Evolutionary conservation across 2,113 vertebrate genomes (phyloP), one percentile per base, ranked within the genome.

Genomic region (Zosterops pallidus): DNA sequence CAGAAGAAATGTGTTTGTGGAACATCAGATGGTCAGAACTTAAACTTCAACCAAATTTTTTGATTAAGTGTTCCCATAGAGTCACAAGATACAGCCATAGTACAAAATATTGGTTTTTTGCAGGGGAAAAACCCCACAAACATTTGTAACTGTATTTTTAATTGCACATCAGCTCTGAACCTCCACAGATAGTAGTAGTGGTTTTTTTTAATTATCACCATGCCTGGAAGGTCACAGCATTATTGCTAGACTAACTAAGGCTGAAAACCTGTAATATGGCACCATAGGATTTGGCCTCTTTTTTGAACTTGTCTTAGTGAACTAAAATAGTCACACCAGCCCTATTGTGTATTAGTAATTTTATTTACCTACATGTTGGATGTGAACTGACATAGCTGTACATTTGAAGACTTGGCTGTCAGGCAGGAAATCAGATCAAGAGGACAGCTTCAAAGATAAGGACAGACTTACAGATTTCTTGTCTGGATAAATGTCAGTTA

Each of bases 71-170:
- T 41, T 83, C 22, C 6, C 23, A 55, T 2, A 14, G 20, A 76
- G 9, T 76, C 12, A 60, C 4, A 68, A 59, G 13, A 4, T 14
- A 18, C 5, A 63, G 7, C 4, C 69, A 42, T 44, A 37, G 23
- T 37, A 49, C 0, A 0, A 50, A 16, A 39, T 35, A 18, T 1
- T n/a, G 5, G 5, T 75, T 67, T 59, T 23, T 78, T 71, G 11
- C 22, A 19, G 31, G 12, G 12, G 16, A 19, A 67, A 53, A 47
- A 2, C 0, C 1, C 0, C 47, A 49, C 6, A 62, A 83, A 64
- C 49, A 42, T 65, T 31, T 6, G 6, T 50, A 46, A 9, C 6
- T 39, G 15, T 22, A 47, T 18, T 81, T 86, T 64, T 23, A 62
- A 5, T 52, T 31, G 6, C 7, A 41, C 21, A 60, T 14, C 5